These are phyloP conservation scores for Nothoprocta perdicaria DNA, from an alignment of 2,113 vertebrate species.

Conservation along the genomic window DNA sequence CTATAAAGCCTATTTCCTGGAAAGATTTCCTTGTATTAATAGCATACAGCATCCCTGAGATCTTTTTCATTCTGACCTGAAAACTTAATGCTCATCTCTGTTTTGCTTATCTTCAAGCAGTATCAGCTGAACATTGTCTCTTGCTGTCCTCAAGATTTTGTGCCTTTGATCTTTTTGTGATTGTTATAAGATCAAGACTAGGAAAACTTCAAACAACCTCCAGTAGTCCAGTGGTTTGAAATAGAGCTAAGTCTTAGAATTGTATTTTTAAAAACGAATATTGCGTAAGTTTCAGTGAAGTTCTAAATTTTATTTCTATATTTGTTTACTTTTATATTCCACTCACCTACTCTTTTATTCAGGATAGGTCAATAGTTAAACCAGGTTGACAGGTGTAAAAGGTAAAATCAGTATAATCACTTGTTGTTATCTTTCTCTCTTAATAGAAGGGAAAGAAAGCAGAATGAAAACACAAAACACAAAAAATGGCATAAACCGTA, in stretches of 20 bases:
- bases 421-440: neutral
- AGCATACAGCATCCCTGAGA: neutral
- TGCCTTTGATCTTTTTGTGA: slow-evolving; percentile 42
- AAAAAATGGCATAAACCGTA: neutral
- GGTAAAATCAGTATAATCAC: neutral
- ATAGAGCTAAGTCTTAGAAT: neutral
- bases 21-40: slow-evolving; percentile 4
- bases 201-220: slow-evolving; percentile 28
- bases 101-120: slow-evolving; percentile 13
- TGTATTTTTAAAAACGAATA: neutral
- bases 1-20: slow-evolving; percentile 25
- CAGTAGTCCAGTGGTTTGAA: neutral
- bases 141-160: neutral
- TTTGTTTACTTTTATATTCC: neutral
- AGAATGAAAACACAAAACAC: neutral
- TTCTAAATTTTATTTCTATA: neutral
- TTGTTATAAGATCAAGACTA: neutral
- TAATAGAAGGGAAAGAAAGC: neutral
- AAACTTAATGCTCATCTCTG: neutral
- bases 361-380: slow-evolving; percentile 22
- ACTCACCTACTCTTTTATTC: neutral
- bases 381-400: neutral
- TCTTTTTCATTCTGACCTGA: slow-evolving; percentile 28
- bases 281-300: neutral
- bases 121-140: neutral